These are phyloP conservation scores for Gouania willdenowi DNA, from an alignment of 2,797 vertebrate genomes.

Conservation along the genomic window DNA sequence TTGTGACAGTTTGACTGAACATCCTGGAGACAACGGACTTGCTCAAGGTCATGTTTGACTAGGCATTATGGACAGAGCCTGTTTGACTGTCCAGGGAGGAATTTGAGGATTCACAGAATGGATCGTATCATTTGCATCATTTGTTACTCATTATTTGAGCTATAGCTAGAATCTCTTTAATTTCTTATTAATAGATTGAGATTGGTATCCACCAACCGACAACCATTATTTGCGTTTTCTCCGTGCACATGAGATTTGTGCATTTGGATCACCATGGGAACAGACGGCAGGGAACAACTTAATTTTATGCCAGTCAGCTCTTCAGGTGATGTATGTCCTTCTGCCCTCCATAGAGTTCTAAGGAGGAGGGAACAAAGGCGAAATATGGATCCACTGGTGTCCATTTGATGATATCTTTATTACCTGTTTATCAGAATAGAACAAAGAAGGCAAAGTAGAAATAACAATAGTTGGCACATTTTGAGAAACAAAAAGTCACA, in stretches of 20 bases:
- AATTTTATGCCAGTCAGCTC: constrained; percentile 50
- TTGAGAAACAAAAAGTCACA: no score
- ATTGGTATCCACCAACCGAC: no score
- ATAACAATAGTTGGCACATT: no score
- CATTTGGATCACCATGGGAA: constrained; percentile 37
- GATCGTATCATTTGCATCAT: constrained; percentile 17
- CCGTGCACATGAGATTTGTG: constrained; percentile 15
- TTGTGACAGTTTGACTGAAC: constrained; percentile 51
- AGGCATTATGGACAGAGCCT: constrained; percentile 39
- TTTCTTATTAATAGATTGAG: no score
- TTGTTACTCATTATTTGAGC: constrained; percentile 22
- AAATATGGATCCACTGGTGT: constrained; percentile 59
- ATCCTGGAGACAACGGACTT: constrained; percentile 52
- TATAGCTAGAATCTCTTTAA: no score
- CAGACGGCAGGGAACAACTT: constrained; percentile 48
- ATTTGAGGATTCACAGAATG: constrained; percentile 18
- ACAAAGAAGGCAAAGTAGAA: constrained; percentile 24
- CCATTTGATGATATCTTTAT: constrained; percentile 65
- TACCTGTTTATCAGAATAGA: constrained; percentile 50
- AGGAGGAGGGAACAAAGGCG: constrained; percentile 34
- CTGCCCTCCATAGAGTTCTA: constrained; percentile 59
- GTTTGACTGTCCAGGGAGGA: constrained; percentile 34
- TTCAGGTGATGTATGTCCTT: constrained; percentile 59
- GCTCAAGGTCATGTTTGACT: constrained; percentile 66
- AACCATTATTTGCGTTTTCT: constrained; percentile 18